phyloP scores from a whole-genome alignment of 2,797 vertebrate genomes.

The Ctenopoma kingsleyae region DNA sequence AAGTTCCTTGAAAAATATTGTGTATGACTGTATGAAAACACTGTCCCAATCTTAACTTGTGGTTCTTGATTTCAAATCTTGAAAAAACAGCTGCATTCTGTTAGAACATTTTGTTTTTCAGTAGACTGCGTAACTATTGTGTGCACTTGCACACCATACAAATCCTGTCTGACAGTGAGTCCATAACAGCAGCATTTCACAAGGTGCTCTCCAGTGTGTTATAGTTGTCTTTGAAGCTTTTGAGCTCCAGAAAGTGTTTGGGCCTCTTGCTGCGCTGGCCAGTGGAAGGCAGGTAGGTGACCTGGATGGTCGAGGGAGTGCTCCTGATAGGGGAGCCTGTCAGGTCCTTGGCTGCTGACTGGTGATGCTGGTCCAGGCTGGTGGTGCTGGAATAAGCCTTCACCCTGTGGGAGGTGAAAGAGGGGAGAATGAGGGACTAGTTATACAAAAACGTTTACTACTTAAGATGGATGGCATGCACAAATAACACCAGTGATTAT shows the following conservation, averaged over 20 bases:
- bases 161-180: not conserved
- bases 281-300: constrained; percentile 96
- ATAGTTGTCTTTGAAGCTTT: constrained; percentile 99
- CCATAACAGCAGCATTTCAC: constrained; percentile 63
- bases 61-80: no score
- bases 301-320: constrained; percentile 93
- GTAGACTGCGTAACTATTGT: not conserved
- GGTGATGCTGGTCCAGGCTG: constrained; percentile 92
- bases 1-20: not conserved
- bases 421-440: not conserved
- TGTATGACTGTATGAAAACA: not conserved
- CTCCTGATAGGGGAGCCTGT: constrained; percentile 87
- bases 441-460: not conserved
- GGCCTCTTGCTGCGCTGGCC: constrained; percentile 96
- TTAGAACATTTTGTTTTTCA: not conserved
- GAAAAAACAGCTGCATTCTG: no score
- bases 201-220: constrained; percentile 97
- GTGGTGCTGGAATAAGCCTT: constrained; percentile 87
- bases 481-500: not conserved
- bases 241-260: constrained; percentile 97
- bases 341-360: constrained; percentile 95
- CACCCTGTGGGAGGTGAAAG: constrained; percentile 79
- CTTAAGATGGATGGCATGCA: not conserved
- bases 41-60: constrained; percentile 4
- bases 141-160: not conserved